Evolutionary conservation across 2,797 vertebrate species (phyloP), one percentile per base, ranked within the genome.

Genomic region (Microhierax caerulescens): DNA sequence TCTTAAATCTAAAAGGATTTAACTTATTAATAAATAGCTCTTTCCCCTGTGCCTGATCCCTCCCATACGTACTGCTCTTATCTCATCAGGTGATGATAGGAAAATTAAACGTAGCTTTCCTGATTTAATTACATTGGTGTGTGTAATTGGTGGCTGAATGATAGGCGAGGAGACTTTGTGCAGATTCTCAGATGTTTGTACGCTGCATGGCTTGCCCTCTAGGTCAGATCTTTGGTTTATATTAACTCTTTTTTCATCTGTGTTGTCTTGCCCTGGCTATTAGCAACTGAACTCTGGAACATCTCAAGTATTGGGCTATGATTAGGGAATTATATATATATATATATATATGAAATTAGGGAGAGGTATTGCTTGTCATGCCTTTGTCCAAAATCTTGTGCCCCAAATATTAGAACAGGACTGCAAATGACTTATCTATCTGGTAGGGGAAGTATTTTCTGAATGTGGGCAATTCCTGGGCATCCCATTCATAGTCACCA

Each of bases 21-120:
- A 89, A 94, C 77, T 87, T 94, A 94, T 87, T 93, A 97, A 96
- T 96, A 96, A 95, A 95, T 82, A 92, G 59, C 80, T 94, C 37
- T 92, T 95, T 92, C 88, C 83, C n/a, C 43, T 85, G 90, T 87
- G 93, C 88, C 84, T 87, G 95, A 79, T 96, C 67, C 56, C 60
- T 95, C 84, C 88, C 88, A 48, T 92, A 95, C 0, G 1, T 94
- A 67, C 86, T 89, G 94, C 81, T 95, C 91, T 96, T 96, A 96
- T 95, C 96, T 95, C 27, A 41, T 90, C 36, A 0, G 90, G 92
- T 73, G 67, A 95, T 95, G 84, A 95, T 76, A 94, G 87, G 81
- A 94, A 96, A 96, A 97, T 96, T 96, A 96, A 96, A 90, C 30
- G 39, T 93, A 90, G 79, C 82, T 91, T 95, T 92, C 83, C 82